Evolutionary conservation across 2,888 invertebrate species (phyloP).

Genomic region (Aricia artaxerxes): DNA sequence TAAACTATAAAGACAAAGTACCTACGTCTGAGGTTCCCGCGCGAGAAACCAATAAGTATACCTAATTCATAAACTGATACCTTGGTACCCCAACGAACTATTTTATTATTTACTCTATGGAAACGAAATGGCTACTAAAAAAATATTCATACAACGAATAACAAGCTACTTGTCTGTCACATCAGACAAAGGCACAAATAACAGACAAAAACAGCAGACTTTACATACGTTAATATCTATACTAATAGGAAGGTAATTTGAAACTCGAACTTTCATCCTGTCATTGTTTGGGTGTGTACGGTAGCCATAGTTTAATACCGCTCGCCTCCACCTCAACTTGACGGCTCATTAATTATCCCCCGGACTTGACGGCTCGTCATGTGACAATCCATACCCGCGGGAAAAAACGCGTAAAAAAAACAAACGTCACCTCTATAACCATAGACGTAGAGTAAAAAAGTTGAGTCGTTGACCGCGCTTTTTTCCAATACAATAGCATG

Average conservation of each 20-base stretch:
- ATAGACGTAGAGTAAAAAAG: background rate
- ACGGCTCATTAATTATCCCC: conserved; percentile 65
- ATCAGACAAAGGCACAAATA: no score
- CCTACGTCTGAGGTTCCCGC: no score
- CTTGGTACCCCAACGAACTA: no score
- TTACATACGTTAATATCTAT: no score
- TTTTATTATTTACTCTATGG: no score
- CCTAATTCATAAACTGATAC: no score
- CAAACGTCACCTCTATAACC: conserved; percentile 33
- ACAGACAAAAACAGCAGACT: no score
- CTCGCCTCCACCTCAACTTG: conserved; percentile 40
- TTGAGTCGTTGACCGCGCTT: conserved; percentile 8
- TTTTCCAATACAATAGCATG: conserved; percentile 35
- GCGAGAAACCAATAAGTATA: no score
- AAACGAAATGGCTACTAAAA: no score
- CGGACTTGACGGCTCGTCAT: conserved; percentile 54
- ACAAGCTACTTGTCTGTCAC: no score
- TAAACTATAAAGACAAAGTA: no score
- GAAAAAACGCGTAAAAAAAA: conserved; percentile 32
- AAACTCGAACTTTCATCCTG: background rate
- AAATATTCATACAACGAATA: no score
- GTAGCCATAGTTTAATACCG: conserved; percentile 13
- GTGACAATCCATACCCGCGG: conserved; percentile 48
- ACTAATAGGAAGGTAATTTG: background rate
- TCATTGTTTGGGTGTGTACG: background rate